phyloP scores from a whole-genome alignment of 2,888 invertebrate species.

The Pterobdella sp. region DNA sequence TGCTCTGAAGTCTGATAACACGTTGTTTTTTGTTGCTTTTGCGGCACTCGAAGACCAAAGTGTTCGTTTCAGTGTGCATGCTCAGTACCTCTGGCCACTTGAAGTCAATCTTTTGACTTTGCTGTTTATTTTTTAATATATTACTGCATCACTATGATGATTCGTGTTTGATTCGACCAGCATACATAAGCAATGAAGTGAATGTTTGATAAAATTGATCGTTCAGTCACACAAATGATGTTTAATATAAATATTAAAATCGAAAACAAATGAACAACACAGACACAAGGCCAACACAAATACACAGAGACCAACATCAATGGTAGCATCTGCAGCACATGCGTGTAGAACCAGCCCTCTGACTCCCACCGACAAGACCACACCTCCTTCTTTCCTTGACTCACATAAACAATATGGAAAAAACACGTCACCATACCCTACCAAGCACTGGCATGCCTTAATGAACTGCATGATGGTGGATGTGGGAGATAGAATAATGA shows the following conservation, averaged over 20 bases:
- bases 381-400: conserved; percentile 74
- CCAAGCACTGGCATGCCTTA: conserved; percentile 54
- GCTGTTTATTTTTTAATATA: not conserved
- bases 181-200: too few relatives aligned
- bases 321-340: conserved; percentile 71
- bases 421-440: conserved; percentile 84
- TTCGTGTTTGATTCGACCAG: too few relatives aligned
- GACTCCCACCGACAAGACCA: conserved; percentile 67
- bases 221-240: not conserved
- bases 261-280: not conserved
- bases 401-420: conserved; percentile 91
- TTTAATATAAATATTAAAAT: not conserved
- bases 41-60: conserved; percentile 78
- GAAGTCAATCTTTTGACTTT: conserved; percentile 70
- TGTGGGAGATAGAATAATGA: not conserved
- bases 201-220: not conserved
- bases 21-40: conserved; percentile 70
- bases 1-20: conserved; percentile 77
- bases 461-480: conserved; percentile 18
- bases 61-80: conserved; percentile 84
- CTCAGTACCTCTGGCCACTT: conserved; percentile 72
- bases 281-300: not conserved
- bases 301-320: conserved; percentile 56
- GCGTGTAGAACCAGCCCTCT: conserved; percentile 67
- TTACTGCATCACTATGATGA: not conserved